Conservation (phyloP, 2,888 invertebrate species). For the Nomada fucata region DNA sequence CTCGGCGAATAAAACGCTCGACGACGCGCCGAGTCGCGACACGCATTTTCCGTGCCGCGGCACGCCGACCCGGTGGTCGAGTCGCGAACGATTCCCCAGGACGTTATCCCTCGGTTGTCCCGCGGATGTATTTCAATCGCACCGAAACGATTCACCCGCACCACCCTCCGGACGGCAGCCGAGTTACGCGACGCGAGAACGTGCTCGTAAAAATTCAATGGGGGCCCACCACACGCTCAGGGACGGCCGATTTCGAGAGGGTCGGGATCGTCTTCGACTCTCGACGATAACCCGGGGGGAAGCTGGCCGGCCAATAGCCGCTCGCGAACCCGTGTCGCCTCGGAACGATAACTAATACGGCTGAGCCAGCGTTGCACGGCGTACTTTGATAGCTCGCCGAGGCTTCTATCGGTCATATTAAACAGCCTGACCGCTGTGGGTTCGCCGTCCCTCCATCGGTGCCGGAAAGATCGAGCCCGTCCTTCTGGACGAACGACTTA, state of each 20-base stretch:
- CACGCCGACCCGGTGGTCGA: neutral
- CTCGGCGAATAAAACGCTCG: constrained; percentile 51
- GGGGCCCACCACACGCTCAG: constrained; percentile 6
- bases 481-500: constrained; percentile 62
- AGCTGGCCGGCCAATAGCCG: constrained; percentile 24
- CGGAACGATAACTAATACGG: constrained; percentile 71
- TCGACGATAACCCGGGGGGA: constrained; percentile 32
- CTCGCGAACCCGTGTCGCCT: constrained; percentile 38
- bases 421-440: constrained; percentile 74
- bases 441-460: constrained; percentile 39
- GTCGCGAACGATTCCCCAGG: constrained; percentile 28
- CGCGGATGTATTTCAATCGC: constrained; percentile 27
- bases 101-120: neutral
- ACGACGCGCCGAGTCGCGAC: neutral
- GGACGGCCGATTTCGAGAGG: constrained; percentile 22
- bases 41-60: neutral
- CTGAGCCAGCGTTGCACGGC: constrained; percentile 67
- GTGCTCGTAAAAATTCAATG: constrained; percentile 63
- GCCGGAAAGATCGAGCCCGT: constrained; percentile 53
- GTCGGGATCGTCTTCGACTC: constrained; percentile 44
- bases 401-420: constrained; percentile 79
- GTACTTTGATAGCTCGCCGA: constrained; percentile 76
- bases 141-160: constrained; percentile 3
- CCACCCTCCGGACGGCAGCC: neutral
- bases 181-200: constrained; percentile 52